Evolutionary conservation across 2,888 invertebrate genomes (phyloP).

Genomic region (Aproaerema taeniolella): DNA sequence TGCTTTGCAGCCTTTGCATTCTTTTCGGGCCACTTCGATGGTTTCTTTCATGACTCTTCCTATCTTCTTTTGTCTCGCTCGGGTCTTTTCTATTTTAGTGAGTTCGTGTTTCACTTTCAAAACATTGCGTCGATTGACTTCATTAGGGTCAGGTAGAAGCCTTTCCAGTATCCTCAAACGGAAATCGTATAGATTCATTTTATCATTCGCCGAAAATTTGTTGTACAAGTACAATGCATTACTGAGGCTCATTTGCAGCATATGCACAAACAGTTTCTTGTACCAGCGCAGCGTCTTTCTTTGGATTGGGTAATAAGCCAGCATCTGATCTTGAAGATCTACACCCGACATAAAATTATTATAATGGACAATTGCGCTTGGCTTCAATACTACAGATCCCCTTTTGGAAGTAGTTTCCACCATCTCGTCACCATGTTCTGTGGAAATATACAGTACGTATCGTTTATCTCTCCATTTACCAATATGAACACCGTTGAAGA

Average conservation of each 20-base stretch:
- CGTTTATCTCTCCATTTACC: constrained; percentile 21
- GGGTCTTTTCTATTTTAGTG: constrained; percentile 26
- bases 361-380: constrained; percentile 19
- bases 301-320: constrained; percentile 22
- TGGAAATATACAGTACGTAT: constrained; percentile 20
- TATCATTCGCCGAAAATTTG: constrained; percentile 18
- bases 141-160: constrained; percentile 18
- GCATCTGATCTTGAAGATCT: constrained; percentile 22
- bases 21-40: constrained; percentile 24
- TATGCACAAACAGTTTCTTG: constrained; percentile 23
- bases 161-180: constrained; percentile 19
- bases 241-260: constrained; percentile 23
- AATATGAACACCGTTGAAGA: constrained; percentile 11
- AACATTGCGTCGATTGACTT: constrained; percentile 19
- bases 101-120: constrained; percentile 22
- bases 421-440: constrained; percentile 19
- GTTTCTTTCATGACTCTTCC: constrained; percentile 17
- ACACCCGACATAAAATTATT: constrained; percentile 24
- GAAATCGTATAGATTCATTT: constrained; percentile 25
- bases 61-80: constrained; percentile 1
- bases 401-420: constrained; percentile 19
- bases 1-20: constrained; percentile 27
- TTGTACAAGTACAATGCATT: constrained; percentile 13
- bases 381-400: constrained; percentile 18
- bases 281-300: constrained; percentile 24